Evolutionary conservation across 2,797 vertebrate species (phyloP), one percentile per base, ranked within the genome.

Genomic region (Acanthis flammea): DNA sequence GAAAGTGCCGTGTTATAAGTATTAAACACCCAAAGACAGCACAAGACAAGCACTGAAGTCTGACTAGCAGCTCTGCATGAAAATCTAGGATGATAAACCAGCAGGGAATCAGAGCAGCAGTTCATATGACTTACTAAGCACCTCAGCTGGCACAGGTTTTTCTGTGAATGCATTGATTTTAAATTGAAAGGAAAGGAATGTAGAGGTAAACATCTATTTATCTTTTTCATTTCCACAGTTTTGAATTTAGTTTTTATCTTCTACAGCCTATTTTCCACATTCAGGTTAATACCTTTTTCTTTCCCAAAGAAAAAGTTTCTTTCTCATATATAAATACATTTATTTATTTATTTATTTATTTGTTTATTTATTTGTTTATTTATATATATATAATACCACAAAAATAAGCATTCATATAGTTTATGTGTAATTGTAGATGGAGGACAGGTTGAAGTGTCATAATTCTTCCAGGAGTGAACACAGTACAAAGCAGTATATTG

Each of bases 131-230:
- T 95, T 92, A 80, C 71, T 94, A 88, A 63, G 37, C 8, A 23
- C 54, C 74, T 27, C 50, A 85, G 74, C 60, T 72, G 33, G 55
- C 27, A n/a, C 41, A 62, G 50, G 50, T 85, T 94, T 95, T 95
- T 44, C 28, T 87, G 76, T 62, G 24, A 41, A 27, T 72, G 79
- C 80, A 94, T 39, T 78, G 62, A 60, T 73, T 53, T 65, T 93
- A 95, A 95, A 96, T 77, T 95, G 81, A 96, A 97, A 96, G 45
- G 94, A 96, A 97, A 91, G 65, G 61, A 95, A 95, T 87, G 48
- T 78, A 68, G 45, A 96, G 68, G 91, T 95, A 94, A 97, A 94
- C 90, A 95, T 77, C 85, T 92, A 91, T 93, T 96, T 94, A 79
- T 90, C 54, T 51, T 96, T 93, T 77, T 95, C 37, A 66, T 51